Base-by-base conservation (phyloP, 2,888 invertebrate species). In the Latrodectus elegans region DNA sequence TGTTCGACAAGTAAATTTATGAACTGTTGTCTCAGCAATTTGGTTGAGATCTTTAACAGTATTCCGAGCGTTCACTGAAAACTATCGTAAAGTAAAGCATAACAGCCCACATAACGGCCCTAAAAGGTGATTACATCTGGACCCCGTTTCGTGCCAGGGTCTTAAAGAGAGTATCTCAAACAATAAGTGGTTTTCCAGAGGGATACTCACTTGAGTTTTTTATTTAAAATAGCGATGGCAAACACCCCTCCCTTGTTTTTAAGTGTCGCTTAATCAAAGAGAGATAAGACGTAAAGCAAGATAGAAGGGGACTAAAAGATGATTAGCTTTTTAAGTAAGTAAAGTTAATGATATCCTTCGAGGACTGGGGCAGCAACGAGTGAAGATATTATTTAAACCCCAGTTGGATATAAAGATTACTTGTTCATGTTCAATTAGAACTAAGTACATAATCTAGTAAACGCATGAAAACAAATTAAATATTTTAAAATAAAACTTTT, bases 61-160 rank as follows among this genome's bases (percentile, higher is more conserved):
- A 67, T 77, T 68, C 49, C 55, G 52, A 10, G 49, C 17, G 9
- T 22, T 14, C 11, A 52, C 60, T 53, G 51, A 75, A 82, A 82
- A 67, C 55, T 55, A 55, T 75, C 82, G 82, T 82, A 82, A 82
- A 78, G 67, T 17, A 51, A 64, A n/a, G 38, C 73, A 81, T 81
- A 81, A 81, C 73, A 73, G 52, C 73, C 49, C 75, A 70, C 75
- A 82, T 75, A 70, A 82, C 75, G 75, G 51, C 70, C 38, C 68
- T 82, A 68, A 82, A 82, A 75, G 53, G 53, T 68, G 75, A 82
- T 82, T 82, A 82, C 82, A 75, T 82, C 82, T 82, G 75, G 55
- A 70, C 74, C 68, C 14, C 68, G 75, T 53, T 70, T 70, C 49
- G 68, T 67, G 74, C 60, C 75, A 82, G 55, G 49, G 67, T 75